Evolutionary conservation across 2,797 vertebrate species (phyloP).

Genomic region (Alcedo quadribrachys): DNA sequence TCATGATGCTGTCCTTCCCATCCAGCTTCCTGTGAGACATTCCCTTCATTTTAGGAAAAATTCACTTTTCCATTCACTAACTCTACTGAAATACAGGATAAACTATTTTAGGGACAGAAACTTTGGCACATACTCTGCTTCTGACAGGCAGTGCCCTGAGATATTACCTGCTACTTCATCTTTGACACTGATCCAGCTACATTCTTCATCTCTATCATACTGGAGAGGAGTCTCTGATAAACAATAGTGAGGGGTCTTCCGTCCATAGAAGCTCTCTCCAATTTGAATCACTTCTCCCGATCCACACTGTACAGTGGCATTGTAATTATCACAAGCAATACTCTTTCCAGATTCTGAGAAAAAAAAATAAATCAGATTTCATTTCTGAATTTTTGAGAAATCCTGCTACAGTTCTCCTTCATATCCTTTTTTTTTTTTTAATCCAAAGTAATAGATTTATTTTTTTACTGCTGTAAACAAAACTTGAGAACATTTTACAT

Average conservation of each 20-base stretch:
- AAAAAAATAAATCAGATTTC: neutral
- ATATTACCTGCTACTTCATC: conserved; percentile 87
- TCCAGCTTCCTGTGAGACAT: neutral
- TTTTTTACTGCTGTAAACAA: neutral
- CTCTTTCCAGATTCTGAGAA: conserved; percentile 81
- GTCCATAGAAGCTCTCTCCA: conserved; percentile 86
- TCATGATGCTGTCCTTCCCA: neutral
- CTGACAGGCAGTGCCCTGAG: neutral
- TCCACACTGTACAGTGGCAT: conserved; percentile 89
- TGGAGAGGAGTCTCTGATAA: conserved; percentile 28
- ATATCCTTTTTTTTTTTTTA: neutral
- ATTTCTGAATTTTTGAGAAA: neutral
- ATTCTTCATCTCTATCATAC: conserved; percentile 75
- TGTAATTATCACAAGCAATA: conserved; percentile 86
- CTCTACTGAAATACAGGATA: neutral
- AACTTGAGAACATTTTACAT: neutral
- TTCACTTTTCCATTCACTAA: neutral
- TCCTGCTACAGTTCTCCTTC: neutral
- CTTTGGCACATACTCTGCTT: neutral
- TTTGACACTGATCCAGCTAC: conserved; percentile 85
- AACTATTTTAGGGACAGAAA: neutral
- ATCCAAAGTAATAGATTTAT: neutral
- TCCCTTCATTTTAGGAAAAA: neutral
- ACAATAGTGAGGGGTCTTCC: conserved; percentile 88
- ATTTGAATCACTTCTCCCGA: conserved; percentile 89